Evolutionary conservation across 2,113 vertebrate genomes (phyloP).

Genomic region (Passer montanus): DNA sequence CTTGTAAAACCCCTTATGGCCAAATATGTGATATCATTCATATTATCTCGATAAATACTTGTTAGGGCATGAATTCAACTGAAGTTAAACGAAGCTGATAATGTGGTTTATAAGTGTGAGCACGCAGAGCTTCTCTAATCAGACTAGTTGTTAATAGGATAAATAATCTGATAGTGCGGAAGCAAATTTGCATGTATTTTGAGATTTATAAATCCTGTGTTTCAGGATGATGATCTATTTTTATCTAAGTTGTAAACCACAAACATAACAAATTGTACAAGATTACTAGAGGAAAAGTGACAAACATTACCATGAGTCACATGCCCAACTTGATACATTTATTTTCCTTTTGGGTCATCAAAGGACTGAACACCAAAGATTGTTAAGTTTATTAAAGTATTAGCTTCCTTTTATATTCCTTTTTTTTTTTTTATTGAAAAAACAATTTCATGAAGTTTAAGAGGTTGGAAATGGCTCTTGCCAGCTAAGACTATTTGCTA

Average conservation of each 20-base stretch:
- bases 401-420: neutral
- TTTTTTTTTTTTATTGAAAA: neutral
- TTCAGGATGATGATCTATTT: neutral
- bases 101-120: neutral
- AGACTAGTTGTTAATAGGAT: neutral
- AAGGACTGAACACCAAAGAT: neutral
- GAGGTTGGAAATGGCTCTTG: neutral
- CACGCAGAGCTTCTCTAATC: neutral
- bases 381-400: neutral
- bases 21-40: slow-evolving; percentile 47
- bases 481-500: neutral
- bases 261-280: neutral
- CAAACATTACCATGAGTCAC: neutral
- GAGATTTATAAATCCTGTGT: neutral
- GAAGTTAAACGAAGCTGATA: slow-evolving; percentile 48
- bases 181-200: slow-evolving; percentile 13
- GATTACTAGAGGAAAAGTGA: neutral
- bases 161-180: neutral
- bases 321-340: neutral
- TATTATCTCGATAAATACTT: slow-evolving; percentile 50
- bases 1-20: slow-evolving; percentile 50
- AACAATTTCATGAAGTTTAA: neutral
- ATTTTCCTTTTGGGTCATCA: neutral
- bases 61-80: slow-evolving; percentile 38
- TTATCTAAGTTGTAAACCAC: neutral